phyloP scores from a whole-genome alignment of 1,140 invertebrate species.

The Bombus picipes region DNA sequence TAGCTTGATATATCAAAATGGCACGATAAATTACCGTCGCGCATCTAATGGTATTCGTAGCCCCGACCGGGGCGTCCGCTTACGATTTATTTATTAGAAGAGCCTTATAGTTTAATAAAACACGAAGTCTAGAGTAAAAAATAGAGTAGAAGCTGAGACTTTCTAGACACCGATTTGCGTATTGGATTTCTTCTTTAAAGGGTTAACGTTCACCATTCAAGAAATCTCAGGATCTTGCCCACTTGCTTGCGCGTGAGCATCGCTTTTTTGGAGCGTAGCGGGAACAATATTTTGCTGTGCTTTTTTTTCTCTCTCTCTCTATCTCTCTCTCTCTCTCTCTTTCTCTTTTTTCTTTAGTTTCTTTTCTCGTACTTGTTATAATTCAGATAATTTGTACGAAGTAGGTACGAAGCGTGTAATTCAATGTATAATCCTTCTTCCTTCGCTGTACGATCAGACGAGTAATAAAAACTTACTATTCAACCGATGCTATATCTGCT shows the following conservation, averaged over 20 bases:
- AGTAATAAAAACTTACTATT: background rate
- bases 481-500: background rate
- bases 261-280: slow-evolving; percentile 40
- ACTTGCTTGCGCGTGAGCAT: slow-evolving; percentile 28
- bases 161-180: slow-evolving; percentile 64
- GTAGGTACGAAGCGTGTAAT: background rate
- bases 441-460: background rate
- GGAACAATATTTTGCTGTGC: slow-evolving; percentile 34
- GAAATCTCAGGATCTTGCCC: slow-evolving; percentile 44
- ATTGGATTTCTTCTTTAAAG: slow-evolving; percentile 54
- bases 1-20: slow-evolving; percentile 54
- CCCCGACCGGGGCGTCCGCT: slow-evolving; percentile 3
- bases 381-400: background rate
- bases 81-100: slow-evolving; percentile 50
- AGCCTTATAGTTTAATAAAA: slow-evolving; percentile 58
- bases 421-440: background rate
- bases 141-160: slow-evolving; percentile 64
- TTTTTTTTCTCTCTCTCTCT: background rate
- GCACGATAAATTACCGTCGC: slow-evolving; percentile 47
- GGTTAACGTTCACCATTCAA: slow-evolving; percentile 51
- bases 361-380: background rate
- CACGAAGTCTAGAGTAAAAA: slow-evolving; percentile 61
- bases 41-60: slow-evolving; percentile 46
- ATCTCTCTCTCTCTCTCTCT: background rate
- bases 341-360: background rate